A percentile compares a stretch with the other conserved stretches of the same genome.
Conservation (phyloP, 2,888 invertebrate genomes). For the Drosophila sordidapex region DNA sequence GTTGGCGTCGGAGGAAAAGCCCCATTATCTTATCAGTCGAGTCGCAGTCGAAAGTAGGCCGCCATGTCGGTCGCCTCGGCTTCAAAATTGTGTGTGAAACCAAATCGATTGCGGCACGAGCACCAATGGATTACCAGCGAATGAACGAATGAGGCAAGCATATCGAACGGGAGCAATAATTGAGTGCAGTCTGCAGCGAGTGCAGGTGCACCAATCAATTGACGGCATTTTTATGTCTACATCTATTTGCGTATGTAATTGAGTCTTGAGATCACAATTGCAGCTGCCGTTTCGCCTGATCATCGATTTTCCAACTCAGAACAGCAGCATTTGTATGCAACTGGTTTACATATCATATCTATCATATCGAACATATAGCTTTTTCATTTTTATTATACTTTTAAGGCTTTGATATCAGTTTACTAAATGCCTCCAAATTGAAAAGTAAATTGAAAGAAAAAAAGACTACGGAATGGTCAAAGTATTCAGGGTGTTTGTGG, state of each 20-base stretch:
- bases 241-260: constrained; percentile 20
- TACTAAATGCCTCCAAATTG: background rate
- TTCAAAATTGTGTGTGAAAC: constrained; percentile 21
- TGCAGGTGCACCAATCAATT: constrained; percentile 41
- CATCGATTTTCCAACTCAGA: constrained; percentile 1
- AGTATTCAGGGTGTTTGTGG: constrained; percentile 6
- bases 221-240: constrained; percentile 1
- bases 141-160: background rate
- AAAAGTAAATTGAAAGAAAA: background rate
- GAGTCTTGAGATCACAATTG: background rate
- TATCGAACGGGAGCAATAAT: constrained; percentile 31
- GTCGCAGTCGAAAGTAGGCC: constrained; percentile 67
- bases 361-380: background rate
- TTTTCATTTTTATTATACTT: background rate
- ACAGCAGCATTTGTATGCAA: background rate
- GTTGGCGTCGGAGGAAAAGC: constrained; percentile 64
- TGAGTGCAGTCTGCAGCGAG: constrained; percentile 7
- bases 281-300: constrained; percentile 5
- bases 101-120: constrained; percentile 71
- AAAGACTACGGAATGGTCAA: background rate
- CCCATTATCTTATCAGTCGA: constrained; percentile 76
- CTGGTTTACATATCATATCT: background rate
- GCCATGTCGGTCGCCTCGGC: constrained; percentile 36
- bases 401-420: background rate
- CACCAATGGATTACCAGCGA: constrained; percentile 51